phyloP scores from a whole-genome alignment of 2,888 invertebrate species.

The Oligia strigilis region DNA sequence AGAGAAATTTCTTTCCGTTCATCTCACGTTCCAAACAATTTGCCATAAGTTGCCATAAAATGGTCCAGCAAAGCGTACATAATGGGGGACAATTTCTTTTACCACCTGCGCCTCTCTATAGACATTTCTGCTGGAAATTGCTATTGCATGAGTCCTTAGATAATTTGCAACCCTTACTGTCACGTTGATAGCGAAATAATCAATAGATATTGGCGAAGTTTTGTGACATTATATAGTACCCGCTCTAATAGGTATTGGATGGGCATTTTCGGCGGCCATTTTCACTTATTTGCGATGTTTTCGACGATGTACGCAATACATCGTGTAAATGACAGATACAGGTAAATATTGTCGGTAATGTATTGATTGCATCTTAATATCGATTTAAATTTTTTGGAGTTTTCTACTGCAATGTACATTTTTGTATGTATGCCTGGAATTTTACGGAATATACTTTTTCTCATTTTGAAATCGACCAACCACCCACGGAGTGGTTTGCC shows the following conservation, averaged over 20 bases:
- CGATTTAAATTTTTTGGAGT: not conserved
- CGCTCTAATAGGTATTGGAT: slow-evolving; percentile 1
- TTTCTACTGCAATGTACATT: not conserved
- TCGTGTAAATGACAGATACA: not conserved
- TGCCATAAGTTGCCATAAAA: slow-evolving; percentile 85
- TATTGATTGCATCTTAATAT: not conserved
- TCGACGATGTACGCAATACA: not conserved
- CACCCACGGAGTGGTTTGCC: not conserved
- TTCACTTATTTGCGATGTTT: slow-evolving; percentile 10
- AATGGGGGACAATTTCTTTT: slow-evolving; percentile 86
- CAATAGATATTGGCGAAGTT: slow-evolving; percentile 62
- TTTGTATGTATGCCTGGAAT: not conserved
- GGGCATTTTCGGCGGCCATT: slow-evolving; percentile 8
- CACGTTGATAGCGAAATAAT: slow-evolving; percentile 58
- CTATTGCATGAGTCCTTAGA: slow-evolving; percentile 68
- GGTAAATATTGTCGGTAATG: not conserved
- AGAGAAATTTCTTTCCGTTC: slow-evolving; percentile 71
- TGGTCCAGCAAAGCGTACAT: slow-evolving; percentile 82
- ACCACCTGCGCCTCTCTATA: slow-evolving; percentile 82
- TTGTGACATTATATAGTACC: slow-evolving; percentile 40
- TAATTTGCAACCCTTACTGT: slow-evolving; percentile 66
- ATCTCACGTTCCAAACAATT: slow-evolving; percentile 81
- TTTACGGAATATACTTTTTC: not conserved
- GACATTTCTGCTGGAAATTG: slow-evolving; percentile 65
- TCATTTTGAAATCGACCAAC: not conserved